These are phyloP conservation scores for Channallabes apus DNA, from an alignment of 2,797 vertebrate genomes.

Conservation along the genomic window DNA sequence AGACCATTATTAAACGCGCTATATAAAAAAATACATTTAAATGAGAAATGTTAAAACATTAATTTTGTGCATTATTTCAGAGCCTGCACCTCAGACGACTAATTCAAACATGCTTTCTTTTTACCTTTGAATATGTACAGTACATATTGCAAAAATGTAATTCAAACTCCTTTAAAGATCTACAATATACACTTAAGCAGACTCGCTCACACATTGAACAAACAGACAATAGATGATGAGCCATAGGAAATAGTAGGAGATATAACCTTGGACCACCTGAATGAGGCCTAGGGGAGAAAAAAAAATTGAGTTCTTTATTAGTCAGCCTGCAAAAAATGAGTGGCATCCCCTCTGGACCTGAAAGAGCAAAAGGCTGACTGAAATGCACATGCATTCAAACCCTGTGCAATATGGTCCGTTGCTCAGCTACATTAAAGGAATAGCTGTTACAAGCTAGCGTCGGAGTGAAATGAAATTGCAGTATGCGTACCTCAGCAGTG, in stretches of 20 bases:
- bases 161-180: not conserved
- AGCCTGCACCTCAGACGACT: not conserved
- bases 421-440: slow-evolving; percentile 13
- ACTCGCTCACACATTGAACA: not conserved
- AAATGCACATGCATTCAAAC: not conserved
- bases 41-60: not conserved
- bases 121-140: no score
- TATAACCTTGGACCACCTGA: slow-evolving; percentile 53
- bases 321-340: slow-evolving; percentile 60
- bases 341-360: slow-evolving; percentile 48
- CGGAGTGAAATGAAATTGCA: slow-evolving; percentile 5
- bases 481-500: not conserved
- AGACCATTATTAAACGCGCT: no score
- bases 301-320: slow-evolving; percentile 68
- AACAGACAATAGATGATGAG: slow-evolving; percentile 47
- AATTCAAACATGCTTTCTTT: not conserved
- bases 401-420: slow-evolving; percentile 1
- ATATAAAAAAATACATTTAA: not conserved
- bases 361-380: slow-evolving; percentile 47
- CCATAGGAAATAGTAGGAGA: slow-evolving; percentile 52
- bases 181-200: not conserved
- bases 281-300: slow-evolving; percentile 53
- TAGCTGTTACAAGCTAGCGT: not conserved
- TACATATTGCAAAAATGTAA: not conserved
- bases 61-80: not conserved